These are phyloP conservation scores for Saturnia pavonia DNA, from an alignment of 2,888 invertebrate species.

Conservation along the genomic window DNA sequence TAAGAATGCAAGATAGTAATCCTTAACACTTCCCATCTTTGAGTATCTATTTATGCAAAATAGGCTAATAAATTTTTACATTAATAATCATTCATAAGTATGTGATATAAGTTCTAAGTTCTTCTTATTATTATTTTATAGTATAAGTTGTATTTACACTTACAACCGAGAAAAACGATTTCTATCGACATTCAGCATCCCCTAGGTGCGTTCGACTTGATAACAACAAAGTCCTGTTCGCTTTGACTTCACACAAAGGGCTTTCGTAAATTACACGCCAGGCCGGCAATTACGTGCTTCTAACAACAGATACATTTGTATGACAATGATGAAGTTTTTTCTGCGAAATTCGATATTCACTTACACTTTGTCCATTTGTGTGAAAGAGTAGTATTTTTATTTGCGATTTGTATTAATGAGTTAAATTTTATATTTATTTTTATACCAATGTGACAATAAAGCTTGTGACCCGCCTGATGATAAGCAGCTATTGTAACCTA, in stretches of 20 bases:
- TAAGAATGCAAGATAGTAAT: no score
- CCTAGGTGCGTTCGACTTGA: conserved; percentile 41
- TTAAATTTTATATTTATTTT: not conserved
- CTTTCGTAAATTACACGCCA: conserved; percentile 72
- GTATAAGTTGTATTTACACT: not conserved
- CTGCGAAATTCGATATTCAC: conserved; percentile 64
- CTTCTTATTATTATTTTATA: not conserved
- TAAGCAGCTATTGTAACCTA: no score
- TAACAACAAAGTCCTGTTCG: conserved; percentile 47
- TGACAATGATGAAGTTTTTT: conserved; percentile 74
- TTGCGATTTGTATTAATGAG: not conserved
- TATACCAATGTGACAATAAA: not conserved
- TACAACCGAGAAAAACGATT: conserved; percentile 8
- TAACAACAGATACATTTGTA: conserved; percentile 81
- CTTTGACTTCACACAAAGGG: conserved; percentile 63
- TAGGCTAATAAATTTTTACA: no score
- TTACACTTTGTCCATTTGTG: conserved; percentile 10
- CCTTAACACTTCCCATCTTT: no score
- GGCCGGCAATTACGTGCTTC: conserved; percentile 66
- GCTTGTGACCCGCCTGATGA: no score
- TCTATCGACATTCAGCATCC: conserved; percentile 35
- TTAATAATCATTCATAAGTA: no score
- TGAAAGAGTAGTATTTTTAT: conserved; percentile 9
- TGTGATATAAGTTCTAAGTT: not conserved
- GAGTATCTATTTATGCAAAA: no score